These are phyloP conservation scores for Drosophila tripunctata DNA, from an alignment of 2,888 invertebrate species.

Conservation along the genomic window DNA sequence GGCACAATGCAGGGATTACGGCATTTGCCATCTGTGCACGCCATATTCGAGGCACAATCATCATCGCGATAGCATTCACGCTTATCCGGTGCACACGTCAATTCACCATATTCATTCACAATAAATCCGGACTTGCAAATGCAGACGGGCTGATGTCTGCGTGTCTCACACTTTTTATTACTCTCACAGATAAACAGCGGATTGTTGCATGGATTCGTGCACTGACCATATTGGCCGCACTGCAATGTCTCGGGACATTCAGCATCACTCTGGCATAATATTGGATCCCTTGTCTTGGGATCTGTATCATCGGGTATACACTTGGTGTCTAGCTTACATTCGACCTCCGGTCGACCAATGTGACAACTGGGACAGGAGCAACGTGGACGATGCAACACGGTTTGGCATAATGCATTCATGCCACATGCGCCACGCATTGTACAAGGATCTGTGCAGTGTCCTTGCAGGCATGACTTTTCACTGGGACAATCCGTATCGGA, in stretches of 20 bases:
- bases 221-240: slow-evolving; percentile 90
- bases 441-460: slow-evolving; percentile 96
- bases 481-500: slow-evolving; percentile 95
- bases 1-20: slow-evolving; percentile 92
- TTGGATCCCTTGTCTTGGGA: slow-evolving; percentile 85
- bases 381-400: slow-evolving; percentile 92
- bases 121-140: slow-evolving; percentile 95
- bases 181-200: slow-evolving; percentile 89
- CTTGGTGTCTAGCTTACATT: slow-evolving; percentile 91
- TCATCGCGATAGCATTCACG: slow-evolving; percentile 92
- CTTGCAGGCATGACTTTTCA: slow-evolving; percentile 95
- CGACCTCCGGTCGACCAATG: slow-evolving; percentile 91
- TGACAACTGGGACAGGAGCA: slow-evolving; percentile 95
- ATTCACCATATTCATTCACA: slow-evolving; percentile 93
- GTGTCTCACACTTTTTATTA: slow-evolving; percentile 95
- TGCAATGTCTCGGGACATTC: slow-evolving; percentile 91
- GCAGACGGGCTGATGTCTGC: slow-evolving; percentile 93
- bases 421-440: slow-evolving; percentile 94
- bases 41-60: slow-evolving; percentile 94
- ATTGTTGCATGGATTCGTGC: slow-evolving; percentile 91
- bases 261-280: slow-evolving; percentile 87
- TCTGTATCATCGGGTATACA: slow-evolving; percentile 86
- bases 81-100: slow-evolving; percentile 93
- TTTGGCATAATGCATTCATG: slow-evolving; percentile 93
- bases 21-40: slow-evolving; percentile 93